Evolutionary conservation across 2,113 vertebrate genomes (phyloP).

Genomic region (Bucco capensis): DNA sequence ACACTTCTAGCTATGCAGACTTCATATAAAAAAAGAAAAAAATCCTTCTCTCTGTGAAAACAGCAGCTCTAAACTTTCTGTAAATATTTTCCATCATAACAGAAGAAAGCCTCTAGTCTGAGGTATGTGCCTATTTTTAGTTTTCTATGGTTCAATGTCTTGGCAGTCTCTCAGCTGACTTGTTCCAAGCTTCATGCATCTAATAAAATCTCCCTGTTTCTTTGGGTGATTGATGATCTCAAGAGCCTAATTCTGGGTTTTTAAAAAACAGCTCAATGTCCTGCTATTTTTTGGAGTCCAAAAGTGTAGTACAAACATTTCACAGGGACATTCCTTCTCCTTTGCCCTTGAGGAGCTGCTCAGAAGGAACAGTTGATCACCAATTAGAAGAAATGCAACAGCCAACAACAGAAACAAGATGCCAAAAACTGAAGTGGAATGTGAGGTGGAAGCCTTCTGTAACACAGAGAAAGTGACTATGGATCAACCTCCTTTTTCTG

Average conservation of each 20-base stretch:
- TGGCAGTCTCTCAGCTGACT: neutral
- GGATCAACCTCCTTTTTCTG: neutral
- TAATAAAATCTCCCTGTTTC: neutral
- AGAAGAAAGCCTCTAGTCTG: neutral
- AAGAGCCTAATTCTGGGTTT: neutral
- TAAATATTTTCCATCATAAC: neutral
- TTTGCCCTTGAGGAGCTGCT: neutral
- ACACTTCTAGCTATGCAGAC: neutral
- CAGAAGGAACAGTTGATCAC: neutral
- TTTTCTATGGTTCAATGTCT: neutral
- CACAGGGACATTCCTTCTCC: neutral
- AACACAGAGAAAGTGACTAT: neutral
- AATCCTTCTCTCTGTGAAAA: neutral
- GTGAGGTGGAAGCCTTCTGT: neutral
- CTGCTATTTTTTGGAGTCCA: neutral
- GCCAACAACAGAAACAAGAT: neutral
- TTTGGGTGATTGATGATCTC: neutral
- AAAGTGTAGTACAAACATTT: neutral
- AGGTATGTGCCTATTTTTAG: neutral
- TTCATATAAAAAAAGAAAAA: neutral
- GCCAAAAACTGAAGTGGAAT: neutral
- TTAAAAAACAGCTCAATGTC: neutral
- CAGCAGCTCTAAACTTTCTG: neutral
- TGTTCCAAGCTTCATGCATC: neutral
- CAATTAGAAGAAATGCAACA: neutral